phyloP scores from a whole-genome alignment of 2,888 invertebrate genomes.

The Temnothorax ravouxi region DNA sequence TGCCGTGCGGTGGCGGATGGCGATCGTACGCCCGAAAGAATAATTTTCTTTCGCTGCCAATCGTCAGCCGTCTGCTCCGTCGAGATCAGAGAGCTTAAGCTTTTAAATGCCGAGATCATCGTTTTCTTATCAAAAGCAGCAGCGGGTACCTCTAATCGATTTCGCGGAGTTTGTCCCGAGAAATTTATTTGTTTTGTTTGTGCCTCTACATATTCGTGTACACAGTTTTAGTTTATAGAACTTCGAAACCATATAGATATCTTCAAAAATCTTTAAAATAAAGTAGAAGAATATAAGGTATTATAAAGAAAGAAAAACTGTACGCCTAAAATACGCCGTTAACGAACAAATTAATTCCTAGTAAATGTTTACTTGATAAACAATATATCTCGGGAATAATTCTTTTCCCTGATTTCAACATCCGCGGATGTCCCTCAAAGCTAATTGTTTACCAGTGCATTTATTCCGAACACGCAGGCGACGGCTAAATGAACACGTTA shows the following conservation, averaged over 20 bases:
- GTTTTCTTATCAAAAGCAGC: constrained; percentile 47
- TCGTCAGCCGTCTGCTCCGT: constrained; percentile 49
- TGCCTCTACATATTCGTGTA: neutral
- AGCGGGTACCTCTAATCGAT: constrained; percentile 18
- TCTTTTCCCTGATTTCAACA: neutral
- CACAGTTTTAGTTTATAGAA: neutral
- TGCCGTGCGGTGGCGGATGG: constrained; percentile 69
- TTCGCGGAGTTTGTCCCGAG: neutral
- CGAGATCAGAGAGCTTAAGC: constrained; percentile 17
- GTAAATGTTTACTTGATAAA: neutral
- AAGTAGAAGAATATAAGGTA: neutral
- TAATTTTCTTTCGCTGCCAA: constrained; percentile 65
- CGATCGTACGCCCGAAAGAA: constrained; percentile 76
- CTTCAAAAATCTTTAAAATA: neutral
- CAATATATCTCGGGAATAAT: neutral
- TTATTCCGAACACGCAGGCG: constrained; percentile 5
- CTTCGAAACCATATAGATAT: neutral
- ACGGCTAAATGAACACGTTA: constrained; percentile 60
- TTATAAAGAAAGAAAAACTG: neutral
- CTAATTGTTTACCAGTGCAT: constrained; percentile 4
- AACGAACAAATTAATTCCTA: neutral
- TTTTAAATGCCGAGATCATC: constrained; percentile 46
- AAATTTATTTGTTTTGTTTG: neutral
- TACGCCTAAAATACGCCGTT: neutral
- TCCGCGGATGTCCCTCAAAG: neutral